Conservation (phyloP, 1,140 invertebrate species). For the Archivesica marissinica region DNA sequence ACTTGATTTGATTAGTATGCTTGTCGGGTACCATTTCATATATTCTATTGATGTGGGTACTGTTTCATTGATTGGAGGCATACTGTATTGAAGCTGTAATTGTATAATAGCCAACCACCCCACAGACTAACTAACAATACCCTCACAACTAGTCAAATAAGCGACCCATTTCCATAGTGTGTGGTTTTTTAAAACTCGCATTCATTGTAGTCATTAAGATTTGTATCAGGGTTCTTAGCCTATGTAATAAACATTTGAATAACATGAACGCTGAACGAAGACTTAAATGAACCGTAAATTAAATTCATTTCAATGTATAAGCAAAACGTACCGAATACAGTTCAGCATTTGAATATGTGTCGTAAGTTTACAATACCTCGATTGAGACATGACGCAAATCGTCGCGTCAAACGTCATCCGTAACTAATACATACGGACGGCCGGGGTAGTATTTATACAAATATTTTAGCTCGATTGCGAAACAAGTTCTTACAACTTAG, state of each 20-base stretch:
- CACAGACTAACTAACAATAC: not conserved
- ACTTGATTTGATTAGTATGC: not conserved
- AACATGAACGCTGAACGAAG: not conserved
- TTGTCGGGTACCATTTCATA: not conserved
- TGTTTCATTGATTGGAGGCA: too few relatives aligned
- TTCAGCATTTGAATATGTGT: too few relatives aligned
- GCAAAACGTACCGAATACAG: too few relatives aligned
- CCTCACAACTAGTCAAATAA: not conserved
- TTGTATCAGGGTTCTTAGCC: not conserved
- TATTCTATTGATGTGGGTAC: not conserved
- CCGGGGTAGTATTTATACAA: too few relatives aligned
- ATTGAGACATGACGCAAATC: too few relatives aligned
- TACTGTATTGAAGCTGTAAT: conserved; percentile 2
- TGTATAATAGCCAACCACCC: conserved; percentile 1
- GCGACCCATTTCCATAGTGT: not conserved
- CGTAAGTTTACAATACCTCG: too few relatives aligned
- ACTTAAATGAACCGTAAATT: conserved; percentile 3
- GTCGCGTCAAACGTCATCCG: too few relatives aligned
- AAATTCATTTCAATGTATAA: not conserved
- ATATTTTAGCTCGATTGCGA: too few relatives aligned
- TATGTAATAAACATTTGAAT: not conserved
- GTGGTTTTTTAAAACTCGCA: not conserved
- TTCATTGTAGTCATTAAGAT: not conserved
- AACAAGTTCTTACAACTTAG: too few relatives aligned
- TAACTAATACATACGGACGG: too few relatives aligned